phyloP scores from a whole-genome alignment of 2,113 vertebrate genomes.

The Ictidomys tridecemlineatus region DNA sequence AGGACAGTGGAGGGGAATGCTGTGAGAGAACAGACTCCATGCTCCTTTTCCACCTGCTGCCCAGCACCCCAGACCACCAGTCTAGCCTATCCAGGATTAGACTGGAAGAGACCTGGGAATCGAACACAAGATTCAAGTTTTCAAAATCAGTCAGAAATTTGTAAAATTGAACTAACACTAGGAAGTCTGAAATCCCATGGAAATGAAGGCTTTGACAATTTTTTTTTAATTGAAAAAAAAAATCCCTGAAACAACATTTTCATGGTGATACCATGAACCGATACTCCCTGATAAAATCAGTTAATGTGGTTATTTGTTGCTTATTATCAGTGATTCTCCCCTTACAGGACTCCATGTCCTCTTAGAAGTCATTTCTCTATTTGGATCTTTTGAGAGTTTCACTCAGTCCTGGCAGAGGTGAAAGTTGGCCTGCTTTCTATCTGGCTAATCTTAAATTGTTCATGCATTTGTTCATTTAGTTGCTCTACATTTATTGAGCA shows the following conservation, averaged over 20 bases:
- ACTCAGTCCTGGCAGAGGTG: slow-evolving; percentile 10
- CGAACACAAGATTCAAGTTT: background rate
- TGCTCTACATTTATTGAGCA: slow-evolving; percentile 64
- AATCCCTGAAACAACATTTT: background rate
- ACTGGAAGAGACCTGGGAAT: background rate
- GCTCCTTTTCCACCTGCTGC: background rate
- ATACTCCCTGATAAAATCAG: background rate
- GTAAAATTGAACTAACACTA: background rate
- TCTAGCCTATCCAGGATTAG: background rate
- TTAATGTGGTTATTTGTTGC: slow-evolving; percentile 11
- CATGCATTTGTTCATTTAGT: slow-evolving; percentile 62
- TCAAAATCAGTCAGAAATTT: slow-evolving; percentile 18
- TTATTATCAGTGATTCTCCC: background rate
- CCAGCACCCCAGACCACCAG: accelerated
- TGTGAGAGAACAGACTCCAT: background rate
- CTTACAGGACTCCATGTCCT: background rate
- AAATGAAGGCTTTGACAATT: background rate
- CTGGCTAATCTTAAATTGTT: slow-evolving; percentile 65
- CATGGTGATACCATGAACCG: background rate
- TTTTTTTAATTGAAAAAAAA: slow-evolving; percentile 22
- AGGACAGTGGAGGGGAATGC: no score
- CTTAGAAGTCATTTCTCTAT: slow-evolving; percentile 20
- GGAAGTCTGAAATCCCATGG: background rate
- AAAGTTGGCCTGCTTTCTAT: slow-evolving; percentile 43
- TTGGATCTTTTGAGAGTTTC: slow-evolving; percentile 2